Evolutionary conservation across 2,888 invertebrate genomes (phyloP).

Genomic region (Dilophus febrilis): DNA sequence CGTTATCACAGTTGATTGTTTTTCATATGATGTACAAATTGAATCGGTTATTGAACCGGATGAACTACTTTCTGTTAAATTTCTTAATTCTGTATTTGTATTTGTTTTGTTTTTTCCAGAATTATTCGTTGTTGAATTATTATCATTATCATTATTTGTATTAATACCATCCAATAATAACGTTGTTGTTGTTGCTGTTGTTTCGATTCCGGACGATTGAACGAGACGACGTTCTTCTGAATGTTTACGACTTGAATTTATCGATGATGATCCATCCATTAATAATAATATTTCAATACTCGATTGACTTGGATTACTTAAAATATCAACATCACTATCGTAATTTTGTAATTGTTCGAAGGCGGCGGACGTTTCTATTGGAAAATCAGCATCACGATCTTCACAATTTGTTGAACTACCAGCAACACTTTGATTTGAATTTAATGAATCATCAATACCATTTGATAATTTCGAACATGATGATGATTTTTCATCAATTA

Average conservation of each 20-base stretch:
- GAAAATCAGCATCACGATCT: conserved; percentile 17
- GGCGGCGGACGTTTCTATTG: conserved; percentile 11
- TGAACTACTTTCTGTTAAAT: conserved; percentile 41
- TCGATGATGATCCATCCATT: conserved; percentile 21
- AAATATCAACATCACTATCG: conserved; percentile 51
- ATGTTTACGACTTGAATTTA: conserved; percentile 21
- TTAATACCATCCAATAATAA: not conserved
- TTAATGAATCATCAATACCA: conserved; percentile 26
- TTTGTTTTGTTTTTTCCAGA: conserved; percentile 1
- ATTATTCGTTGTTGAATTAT: not conserved
- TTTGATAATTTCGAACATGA: conserved; percentile 27
- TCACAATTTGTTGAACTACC: conserved; percentile 27
- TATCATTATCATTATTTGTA: not conserved
- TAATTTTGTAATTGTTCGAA: conserved; percentile 22
- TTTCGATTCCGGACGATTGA: conserved; percentile 18
- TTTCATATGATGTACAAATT: conserved; percentile 41
- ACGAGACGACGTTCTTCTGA: conserved; percentile 34
- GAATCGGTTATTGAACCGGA: conserved; percentile 44
- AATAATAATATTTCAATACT: conserved; percentile 42
- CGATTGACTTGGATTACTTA: conserved; percentile 53
- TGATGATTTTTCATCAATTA: conserved; percentile 29
- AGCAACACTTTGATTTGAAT: conserved; percentile 29
- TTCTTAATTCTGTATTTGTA: conserved; percentile 11
- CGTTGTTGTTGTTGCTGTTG: conserved; percentile 27
- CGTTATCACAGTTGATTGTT: conserved; percentile 9